phyloP scores from a whole-genome alignment of 1,140 invertebrate genomes.

The Cardiocondyla obscurior region DNA sequence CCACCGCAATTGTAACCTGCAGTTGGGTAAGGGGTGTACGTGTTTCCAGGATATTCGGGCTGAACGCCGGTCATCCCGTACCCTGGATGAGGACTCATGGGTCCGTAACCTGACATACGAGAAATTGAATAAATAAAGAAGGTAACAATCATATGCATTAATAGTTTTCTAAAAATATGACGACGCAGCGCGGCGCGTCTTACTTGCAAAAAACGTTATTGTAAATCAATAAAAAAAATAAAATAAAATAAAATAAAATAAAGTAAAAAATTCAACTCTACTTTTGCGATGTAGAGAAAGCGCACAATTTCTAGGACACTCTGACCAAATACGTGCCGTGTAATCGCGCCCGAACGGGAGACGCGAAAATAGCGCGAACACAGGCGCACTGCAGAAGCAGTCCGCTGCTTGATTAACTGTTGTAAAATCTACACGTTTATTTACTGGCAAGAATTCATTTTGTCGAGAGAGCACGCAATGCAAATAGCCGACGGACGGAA shows the following conservation, averaged over 20 bases:
- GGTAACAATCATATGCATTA: neutral
- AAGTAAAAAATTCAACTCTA: neutral
- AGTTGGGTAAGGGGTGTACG: slow-evolving; percentile 87
- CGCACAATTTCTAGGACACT: slow-evolving; percentile 24
- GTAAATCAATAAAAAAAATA: neutral
- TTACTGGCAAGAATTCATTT: slow-evolving; percentile 74
- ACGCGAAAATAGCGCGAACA: slow-evolving; percentile 46
- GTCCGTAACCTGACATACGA: slow-evolving; percentile 87
- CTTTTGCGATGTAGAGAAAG: neutral
- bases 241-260: no score
- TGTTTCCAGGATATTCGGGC: slow-evolving; percentile 90
- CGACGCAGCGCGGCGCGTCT: neutral
- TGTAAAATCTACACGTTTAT: slow-evolving; percentile 76
- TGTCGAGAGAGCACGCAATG: slow-evolving; percentile 64
- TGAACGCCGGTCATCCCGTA: slow-evolving; percentile 91
- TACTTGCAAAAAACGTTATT: neutral
- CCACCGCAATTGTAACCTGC: slow-evolving; percentile 87
- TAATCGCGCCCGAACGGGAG: slow-evolving; percentile 45
- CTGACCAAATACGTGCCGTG: slow-evolving; percentile 10
- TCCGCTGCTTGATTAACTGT: slow-evolving; percentile 78
- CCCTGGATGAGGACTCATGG: slow-evolving; percentile 92
- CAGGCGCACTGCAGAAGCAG: slow-evolving; percentile 40
- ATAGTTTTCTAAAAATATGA: neutral
- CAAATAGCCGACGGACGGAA: slow-evolving; percentile 69
- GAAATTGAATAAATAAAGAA: slow-evolving; percentile 6